These are phyloP conservation scores for Blennius ocellaris DNA, from an alignment of 2,113 vertebrate species.

Conservation along the genomic window DNA sequence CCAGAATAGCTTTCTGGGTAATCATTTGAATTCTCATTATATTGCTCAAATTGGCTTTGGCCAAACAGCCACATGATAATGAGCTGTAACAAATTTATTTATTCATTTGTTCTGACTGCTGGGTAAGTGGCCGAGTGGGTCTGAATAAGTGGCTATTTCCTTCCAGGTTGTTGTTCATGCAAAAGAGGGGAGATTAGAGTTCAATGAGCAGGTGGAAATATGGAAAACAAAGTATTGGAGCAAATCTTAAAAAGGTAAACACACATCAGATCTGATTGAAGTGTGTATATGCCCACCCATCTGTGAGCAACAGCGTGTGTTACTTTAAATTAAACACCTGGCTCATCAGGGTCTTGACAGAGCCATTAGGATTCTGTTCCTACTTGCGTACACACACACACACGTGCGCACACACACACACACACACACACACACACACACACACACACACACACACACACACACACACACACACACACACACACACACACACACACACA, in stretches of 20 bases:
- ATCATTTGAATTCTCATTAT: conserved; percentile 42
- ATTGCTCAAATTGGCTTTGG: conserved; percentile 28
- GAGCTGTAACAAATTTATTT: conserved; percentile 29
- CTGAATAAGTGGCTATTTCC: conserved; percentile 39
- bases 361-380: conserved; percentile 81
- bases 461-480: conserved; percentile 10
- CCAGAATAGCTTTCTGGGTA: conserved; percentile 25
- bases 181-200: conserved; percentile 25
- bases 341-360: conserved; percentile 76
- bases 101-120: conserved; percentile 28
- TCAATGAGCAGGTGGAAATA: conserved; percentile 5
- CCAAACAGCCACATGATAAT: neutral
- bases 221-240: neutral
- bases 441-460: conserved; percentile 19
- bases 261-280: neutral
- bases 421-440: conserved; percentile 10
- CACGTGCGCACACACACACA: conserved; percentile 22
- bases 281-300: neutral
- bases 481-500: conserved; percentile 13
- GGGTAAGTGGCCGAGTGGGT: conserved; percentile 36
- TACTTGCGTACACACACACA: no score
- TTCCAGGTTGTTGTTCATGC: conserved; percentile 14
- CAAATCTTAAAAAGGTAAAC: conserved; percentile 11
- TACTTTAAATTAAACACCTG: conserved; percentile 35
- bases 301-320: neutral